Base-by-base conservation (phyloP, 2,888 invertebrate species). In the Leucophenga maculata region DNA sequence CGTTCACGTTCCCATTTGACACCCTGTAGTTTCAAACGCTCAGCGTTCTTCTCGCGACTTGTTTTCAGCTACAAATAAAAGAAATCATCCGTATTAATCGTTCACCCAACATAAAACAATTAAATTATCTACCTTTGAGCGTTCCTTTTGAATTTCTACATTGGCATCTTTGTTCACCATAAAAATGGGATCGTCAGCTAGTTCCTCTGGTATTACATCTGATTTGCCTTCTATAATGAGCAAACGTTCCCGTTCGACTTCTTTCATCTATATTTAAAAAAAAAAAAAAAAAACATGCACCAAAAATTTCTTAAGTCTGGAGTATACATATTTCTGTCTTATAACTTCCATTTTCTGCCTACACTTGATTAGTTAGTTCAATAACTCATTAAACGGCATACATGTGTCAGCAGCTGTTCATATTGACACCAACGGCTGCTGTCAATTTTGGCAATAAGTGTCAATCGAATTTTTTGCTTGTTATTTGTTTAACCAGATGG, bases 141-240 rank as follows among this genome's bases (percentile, higher is more conserved):
- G 87, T 73, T 90, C 85, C 73, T 89, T 90, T 13, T 87, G 87
- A 71, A 90, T 90, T 72, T 91, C 84, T 68, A 88, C 83, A 74
- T 89, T 89, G 72, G 90, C 90, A 73, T 90, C 88, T 73, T 87
- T 86, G 72, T 91, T 90, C 54, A 91, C 90, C 70, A 90, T 88
- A 85, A 92, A 91, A 6, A 93, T 90, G 14, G 92, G 92, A 89
- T 92, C 92, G 72, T 90, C 88, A n/a, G 90, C 89, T 85, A 92
- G 89, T 80, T 91, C 91, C 16, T 89, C 85, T 0, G 92, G 92
- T 70, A 92, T 91, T 69, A 91, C 89, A 75, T 90, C 88, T 39
- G 91, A 90, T 77, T 90, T 90, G 39, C 92, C 92, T 72, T 90
- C 90, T 54, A 92, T 89, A 67, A 92, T 91, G 75, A 93, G 85